Base-by-base conservation (phyloP, 1,140 invertebrate genomes). In the Lepeophtheirus salmonis region DNA sequence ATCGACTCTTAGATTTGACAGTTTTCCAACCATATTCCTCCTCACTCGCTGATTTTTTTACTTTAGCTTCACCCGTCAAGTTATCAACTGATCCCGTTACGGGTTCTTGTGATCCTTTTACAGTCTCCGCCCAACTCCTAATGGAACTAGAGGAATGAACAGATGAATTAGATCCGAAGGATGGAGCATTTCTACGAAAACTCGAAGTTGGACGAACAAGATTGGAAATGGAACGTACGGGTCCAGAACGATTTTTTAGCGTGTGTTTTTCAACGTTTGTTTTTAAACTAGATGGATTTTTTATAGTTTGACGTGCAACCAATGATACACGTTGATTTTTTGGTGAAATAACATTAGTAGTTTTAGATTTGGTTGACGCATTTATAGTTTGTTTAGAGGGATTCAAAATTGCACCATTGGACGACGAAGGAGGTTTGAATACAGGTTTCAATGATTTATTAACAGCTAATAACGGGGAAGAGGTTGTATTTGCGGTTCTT, bases 41-140 rank as follows among this genome's bases (percentile, higher is more conserved):
- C n/a, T 60, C 57, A 6, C 50, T 30, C 3, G 17, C 30, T 10
- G n/a, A 14, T 10, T 51, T 13, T 4, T 3, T 10, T 10, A 3
- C 14, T 23, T 24, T 24, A 16, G 16, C 14, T 2, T 12, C 25
- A 18, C 2, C 16, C 13, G 13, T 20, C 2, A 61, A 16, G 16
- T 53, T 54, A 3, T 61, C 59, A 14, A 53, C 50, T 10, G 57
- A 59, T 16, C 10, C 23, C 1, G 23, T 26, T 2, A 41, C n/a
- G 3, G 4, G 4, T 6, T 61, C 22, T 56, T 25, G 16, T 16
- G 17, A 10, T 4, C 59, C 59, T 54, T 61, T 61, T 2, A 61
- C 59, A 2, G 59, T 61, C 18, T 61, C 59, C 20, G 59, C 59
- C 59, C 59, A 61, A 53, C 50, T 53, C 2, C 59, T 14, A 16